Evolutionary conservation across 2,113 vertebrate species (phyloP).

Genomic region (Nansenia antarctica): DNA sequence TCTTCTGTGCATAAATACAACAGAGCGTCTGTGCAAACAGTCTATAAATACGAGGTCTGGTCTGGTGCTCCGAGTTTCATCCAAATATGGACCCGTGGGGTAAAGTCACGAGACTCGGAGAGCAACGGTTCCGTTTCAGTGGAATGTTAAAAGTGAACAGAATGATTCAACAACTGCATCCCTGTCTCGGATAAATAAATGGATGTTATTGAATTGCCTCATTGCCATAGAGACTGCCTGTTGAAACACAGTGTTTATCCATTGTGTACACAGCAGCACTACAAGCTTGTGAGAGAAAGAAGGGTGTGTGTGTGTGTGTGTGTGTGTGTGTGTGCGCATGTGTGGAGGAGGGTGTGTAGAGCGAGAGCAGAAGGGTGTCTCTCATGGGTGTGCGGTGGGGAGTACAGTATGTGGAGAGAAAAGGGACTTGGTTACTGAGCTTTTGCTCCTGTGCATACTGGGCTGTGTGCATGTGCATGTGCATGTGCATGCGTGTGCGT

Average conservation of each 20-base stretch:
- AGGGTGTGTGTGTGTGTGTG: not conserved
- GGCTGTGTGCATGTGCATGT: not conserved
- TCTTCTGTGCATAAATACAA: slow-evolving; percentile 6
- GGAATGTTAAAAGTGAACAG: slow-evolving; percentile 15
- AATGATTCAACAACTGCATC: slow-evolving; percentile 13
- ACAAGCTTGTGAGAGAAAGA: not conserved
- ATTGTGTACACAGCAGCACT: not conserved
- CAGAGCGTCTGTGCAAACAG: slow-evolving; percentile 2
- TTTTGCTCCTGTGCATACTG: not conserved
- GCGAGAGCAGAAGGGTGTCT: not conserved
- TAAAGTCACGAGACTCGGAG: slow-evolving; percentile 11
- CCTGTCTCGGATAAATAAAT: slow-evolving; percentile 3
- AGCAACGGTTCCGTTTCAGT: not conserved
- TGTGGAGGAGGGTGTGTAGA: too few species aligned
- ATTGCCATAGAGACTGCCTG: slow-evolving; percentile 1
- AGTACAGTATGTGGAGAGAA: not conserved
- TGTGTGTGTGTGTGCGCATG: not conserved
- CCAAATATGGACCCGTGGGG: slow-evolving; percentile 10
- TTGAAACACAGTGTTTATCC: not conserved
- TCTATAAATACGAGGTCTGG: slow-evolving; percentile 9
- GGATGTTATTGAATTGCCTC: slow-evolving; percentile 6
- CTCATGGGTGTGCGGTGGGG: not conserved
- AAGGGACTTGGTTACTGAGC: not conserved
- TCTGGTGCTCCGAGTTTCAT: not conserved
- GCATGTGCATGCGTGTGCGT: too few species aligned